A percentile compares a stretch with the other conserved stretches of the same genome.
These are phyloP conservation scores for Hirudinaria manillensis DNA, from an alignment of 2,888 invertebrate genomes.

Conservation along the genomic window DNA sequence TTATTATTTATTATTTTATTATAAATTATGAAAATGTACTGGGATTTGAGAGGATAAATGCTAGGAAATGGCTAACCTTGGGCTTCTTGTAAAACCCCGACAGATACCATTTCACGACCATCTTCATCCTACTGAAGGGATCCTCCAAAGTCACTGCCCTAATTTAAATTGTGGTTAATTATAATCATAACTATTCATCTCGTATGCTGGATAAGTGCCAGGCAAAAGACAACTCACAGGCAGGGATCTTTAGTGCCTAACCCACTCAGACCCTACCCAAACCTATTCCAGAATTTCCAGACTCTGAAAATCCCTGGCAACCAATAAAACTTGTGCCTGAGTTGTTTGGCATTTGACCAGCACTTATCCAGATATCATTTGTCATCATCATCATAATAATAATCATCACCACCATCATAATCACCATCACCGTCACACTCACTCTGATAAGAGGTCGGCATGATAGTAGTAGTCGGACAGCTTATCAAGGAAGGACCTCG, in stretches of 20 bases:
- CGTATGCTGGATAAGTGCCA: too few species aligned
- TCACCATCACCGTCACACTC: slow-evolving; percentile 46
- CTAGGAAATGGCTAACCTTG: slow-evolving; percentile 55
- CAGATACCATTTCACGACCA: slow-evolving; percentile 80
- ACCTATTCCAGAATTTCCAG: too few species aligned
- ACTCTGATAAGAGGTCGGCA: slow-evolving; percentile 79
- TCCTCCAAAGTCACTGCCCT: slow-evolving; percentile 73
- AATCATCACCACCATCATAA: not conserved
- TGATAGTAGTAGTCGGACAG: slow-evolving; percentile 89
- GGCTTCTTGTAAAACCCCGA: slow-evolving; percentile 90
- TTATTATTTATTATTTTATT: not conserved
- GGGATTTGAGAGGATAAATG: not conserved
- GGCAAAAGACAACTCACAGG: too few species aligned
- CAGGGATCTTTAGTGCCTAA: too few species aligned
- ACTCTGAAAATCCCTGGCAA: too few species aligned
- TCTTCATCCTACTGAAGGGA: slow-evolving; percentile 80
- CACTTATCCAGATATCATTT: not conserved
- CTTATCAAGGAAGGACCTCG: slow-evolving; percentile 86
- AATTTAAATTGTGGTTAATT: not conserved
- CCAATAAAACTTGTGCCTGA: too few species aligned
- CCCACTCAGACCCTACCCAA: too few species aligned
- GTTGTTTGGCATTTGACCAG: too few species aligned
- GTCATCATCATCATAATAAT: not conserved
- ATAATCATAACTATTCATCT: too few species aligned
- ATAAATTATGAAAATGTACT: not conserved